Base-by-base conservation (phyloP, 1,140 invertebrate species). In the Ceratina australensis region DNA sequence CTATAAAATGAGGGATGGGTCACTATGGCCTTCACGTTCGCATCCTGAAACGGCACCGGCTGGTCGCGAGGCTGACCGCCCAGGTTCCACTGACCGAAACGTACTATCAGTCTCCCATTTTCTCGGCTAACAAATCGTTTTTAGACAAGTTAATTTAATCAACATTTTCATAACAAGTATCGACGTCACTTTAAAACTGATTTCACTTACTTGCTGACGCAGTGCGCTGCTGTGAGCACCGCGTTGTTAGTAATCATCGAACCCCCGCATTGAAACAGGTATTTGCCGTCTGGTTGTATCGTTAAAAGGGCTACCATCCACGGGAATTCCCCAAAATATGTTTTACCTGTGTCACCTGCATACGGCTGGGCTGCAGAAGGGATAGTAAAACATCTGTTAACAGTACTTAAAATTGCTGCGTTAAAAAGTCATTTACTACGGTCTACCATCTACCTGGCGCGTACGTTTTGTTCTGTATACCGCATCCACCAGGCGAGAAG, bases 291-390 rank as follows among this genome's bases (percentile, higher is more conserved):
- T 1, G 87, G 4, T 65, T 85, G 74, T 57, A 85, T 67, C 13
- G 85, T 20, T 10, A 93, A 52, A 28, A 93, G 81, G 2, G 91
- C 91, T 5, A 93, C 92, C 91, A 94, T 94, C 94, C 94, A 94
- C 1, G 94, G 94, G 83, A 93, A 94, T 84, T 94, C 94, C 1
- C 88, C 94, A 83, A 94, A 94, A 76, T 93, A 89, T 0, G 93
- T 83, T 71, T 82, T 85, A 8, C 86, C 89, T 8, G 78, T 81
- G 8, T 78, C 73, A 8, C 59, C 26, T 5, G 87, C 65, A 28
- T 86, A 83, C 10, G 84, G 76, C 69, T 80, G 66, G 8, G 61
- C 87, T 90, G 24, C 63, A 77, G 60, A 64, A 42, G 61, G n/a
- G n/a, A n/a, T n/a, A 20, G 42, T 0, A 26, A 28, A 50, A 67